Evolutionary conservation across 1,140 invertebrate species (phyloP).

Genomic region (Drosophila guanche): DNA sequence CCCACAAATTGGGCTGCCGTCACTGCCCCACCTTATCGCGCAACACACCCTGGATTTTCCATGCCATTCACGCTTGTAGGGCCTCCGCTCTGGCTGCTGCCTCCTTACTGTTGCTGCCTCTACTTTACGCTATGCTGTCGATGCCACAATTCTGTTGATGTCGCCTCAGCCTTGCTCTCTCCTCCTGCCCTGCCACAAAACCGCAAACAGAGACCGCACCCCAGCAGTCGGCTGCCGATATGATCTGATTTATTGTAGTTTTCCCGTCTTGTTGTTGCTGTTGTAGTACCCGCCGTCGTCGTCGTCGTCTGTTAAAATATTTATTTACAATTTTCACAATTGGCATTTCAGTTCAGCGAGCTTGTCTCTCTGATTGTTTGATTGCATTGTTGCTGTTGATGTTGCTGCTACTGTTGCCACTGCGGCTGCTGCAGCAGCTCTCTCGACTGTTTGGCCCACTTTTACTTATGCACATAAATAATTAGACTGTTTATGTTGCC

Average conservation of each 20-base stretch:
- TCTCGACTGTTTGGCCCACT: slow-evolving; percentile 56
- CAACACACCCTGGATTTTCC: background rate
- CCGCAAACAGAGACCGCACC: slow-evolving; percentile 28
- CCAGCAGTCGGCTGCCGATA: slow-evolving; percentile 62
- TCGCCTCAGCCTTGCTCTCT: too few relatives aligned
- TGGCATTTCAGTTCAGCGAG: slow-evolving; percentile 66
- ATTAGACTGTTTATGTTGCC: slow-evolving; percentile 51
- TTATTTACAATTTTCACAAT: slow-evolving; percentile 82
- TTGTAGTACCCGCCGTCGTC: background rate
- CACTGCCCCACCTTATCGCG: too few relatives aligned
- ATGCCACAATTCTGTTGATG: too few relatives aligned
- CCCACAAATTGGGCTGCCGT: too few relatives aligned
- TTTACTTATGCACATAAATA: slow-evolving; percentile 64
- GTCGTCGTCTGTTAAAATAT: slow-evolving; percentile 73
- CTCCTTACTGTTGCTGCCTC: too few relatives aligned
- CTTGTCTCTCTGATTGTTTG: slow-evolving; percentile 53
- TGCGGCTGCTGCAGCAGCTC: background rate
- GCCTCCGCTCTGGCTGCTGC: slow-evolving; percentile 5
- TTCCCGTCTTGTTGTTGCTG: slow-evolving; percentile 59
- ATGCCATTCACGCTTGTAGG: slow-evolving; percentile 35
- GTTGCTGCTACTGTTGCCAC: slow-evolving; percentile 21
- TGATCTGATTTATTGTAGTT: slow-evolving; percentile 79
- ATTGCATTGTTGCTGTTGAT: slow-evolving; percentile 46
- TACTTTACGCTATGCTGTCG: too few relatives aligned
- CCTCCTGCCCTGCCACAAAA: slow-evolving; percentile 17